Conservation (phyloP, 2,113 vertebrate species). For the Vimba vimba region DNA sequence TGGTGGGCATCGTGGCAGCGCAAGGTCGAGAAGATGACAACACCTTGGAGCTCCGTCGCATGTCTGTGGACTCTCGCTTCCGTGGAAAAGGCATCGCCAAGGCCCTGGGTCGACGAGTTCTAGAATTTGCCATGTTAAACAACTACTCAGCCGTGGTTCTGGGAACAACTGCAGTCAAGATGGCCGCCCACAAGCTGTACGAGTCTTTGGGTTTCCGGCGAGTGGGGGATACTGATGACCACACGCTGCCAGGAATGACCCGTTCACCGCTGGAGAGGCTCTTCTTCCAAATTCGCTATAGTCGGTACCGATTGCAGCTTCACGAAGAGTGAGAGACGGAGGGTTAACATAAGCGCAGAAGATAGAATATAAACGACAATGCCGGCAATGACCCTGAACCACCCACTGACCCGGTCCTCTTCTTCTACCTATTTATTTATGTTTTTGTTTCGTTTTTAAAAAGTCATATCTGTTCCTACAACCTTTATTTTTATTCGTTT, state of each 20-base stretch:
- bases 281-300: slow-evolving; percentile 99
- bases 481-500: slow-evolving; percentile 37
- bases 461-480: slow-evolving; percentile 45
- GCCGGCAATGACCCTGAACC: slow-evolving; percentile 49
- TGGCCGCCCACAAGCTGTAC: slow-evolving; percentile 98
- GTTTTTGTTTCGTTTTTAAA: slow-evolving; percentile 22
- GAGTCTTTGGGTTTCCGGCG: slow-evolving; percentile 97
- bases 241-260: slow-evolving; percentile 92
- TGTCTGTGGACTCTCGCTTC: slow-evolving; percentile 97
- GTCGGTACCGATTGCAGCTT: slow-evolving; percentile 97
- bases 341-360: slow-evolving; percentile 59
- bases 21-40: slow-evolving; percentile 92
- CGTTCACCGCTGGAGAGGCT: slow-evolving; percentile 91
- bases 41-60: slow-evolving; percentile 91
- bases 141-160: slow-evolving; percentile 93
- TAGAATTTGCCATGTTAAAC: slow-evolving; percentile 95
- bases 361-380: slow-evolving; percentile 56
- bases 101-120: slow-evolving; percentile 91
- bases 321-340: slow-evolving; percentile 87
- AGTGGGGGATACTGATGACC: slow-evolving; percentile 85
- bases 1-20: slow-evolving; percentile 95
- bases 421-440: slow-evolving; percentile 45
- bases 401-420: slow-evolving; percentile 34
- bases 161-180: slow-evolving; percentile 95
- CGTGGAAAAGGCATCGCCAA: slow-evolving; percentile 97